These are phyloP conservation scores for Drosophila atripex DNA, from an alignment of 2,888 invertebrate species.

Conservation along the genomic window DNA sequence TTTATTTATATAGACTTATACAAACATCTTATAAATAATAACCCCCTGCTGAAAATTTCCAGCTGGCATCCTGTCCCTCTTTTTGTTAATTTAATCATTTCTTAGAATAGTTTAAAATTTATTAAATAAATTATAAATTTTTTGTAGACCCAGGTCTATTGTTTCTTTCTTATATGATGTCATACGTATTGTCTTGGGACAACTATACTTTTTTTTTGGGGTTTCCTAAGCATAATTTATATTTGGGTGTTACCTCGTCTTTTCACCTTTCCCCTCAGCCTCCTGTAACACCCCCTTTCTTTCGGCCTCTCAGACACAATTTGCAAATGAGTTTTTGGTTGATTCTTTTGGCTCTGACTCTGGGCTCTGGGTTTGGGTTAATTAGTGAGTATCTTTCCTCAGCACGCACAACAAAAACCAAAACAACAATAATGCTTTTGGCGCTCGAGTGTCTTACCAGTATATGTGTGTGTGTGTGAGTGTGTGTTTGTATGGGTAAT, in stretches of 20 bases:
- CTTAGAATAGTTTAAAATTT: conserved; percentile 4
- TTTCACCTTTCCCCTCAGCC: conserved; percentile 14
- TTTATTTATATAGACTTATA: background rate
- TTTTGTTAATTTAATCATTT: conserved; percentile 7
- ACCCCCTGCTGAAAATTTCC: background rate
- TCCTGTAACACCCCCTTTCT: conserved; percentile 15
- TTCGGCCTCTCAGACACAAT: conserved; percentile 52
- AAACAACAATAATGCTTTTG: conserved; percentile 56
- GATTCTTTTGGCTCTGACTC: conserved; percentile 70
- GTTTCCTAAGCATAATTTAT: conserved; percentile 72
- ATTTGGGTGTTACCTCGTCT: conserved; percentile 42
- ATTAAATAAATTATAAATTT: conserved; percentile 1
- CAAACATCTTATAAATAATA: background rate
- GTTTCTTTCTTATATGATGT: conserved; percentile 30
- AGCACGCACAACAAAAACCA: conserved; percentile 59
- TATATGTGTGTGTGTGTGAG: conserved; percentile 34
- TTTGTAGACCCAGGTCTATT: background rate
- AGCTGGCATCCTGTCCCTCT: background rate
- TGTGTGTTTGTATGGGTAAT: conserved; percentile 66
- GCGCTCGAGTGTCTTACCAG: conserved; percentile 33
- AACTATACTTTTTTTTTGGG: conserved; percentile 52
- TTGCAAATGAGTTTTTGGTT: conserved; percentile 70
- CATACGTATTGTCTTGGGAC: conserved; percentile 15
- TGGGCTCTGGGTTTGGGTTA: conserved; percentile 64
- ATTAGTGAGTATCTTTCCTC: conserved; percentile 78